Base-by-base conservation (phyloP, 2,797 vertebrate species). In the Numenius phaeopus region DNA sequence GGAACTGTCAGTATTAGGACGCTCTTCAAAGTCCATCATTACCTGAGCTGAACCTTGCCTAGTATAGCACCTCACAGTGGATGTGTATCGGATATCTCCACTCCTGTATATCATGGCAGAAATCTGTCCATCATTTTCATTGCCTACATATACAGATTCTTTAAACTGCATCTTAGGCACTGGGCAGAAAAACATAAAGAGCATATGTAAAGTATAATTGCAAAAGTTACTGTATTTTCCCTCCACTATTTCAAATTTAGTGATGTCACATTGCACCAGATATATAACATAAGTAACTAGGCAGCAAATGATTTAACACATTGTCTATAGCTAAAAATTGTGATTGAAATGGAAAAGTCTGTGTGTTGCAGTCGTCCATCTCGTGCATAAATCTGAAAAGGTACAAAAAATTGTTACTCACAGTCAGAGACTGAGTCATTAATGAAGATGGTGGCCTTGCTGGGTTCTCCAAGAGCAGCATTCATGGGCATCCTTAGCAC, bases 111-210 rank as follows among this genome's bases (percentile, higher is more conserved):
- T 98, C 59, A 96, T 46, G 2, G 98, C 98, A 15, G 96, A 94
- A 87, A 99, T 94, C 77, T 92, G 98, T 40, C 99, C 98, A 32
- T 99, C 98, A 16, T 98, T 98, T 97, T 99, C 99, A 96, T 98
- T 98, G 77, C 98, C 99, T 13, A 87, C 79, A 86, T 99, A 98
- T 8, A 98, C 30, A 10, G 98, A 78, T 65, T 99, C 98, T 81
- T 98, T 99, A 96, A 99, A 99, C 76, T 99, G 99, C 97, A 99
- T 98, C 97, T 98, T 99, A 13, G 99, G 99, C 90, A 99, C 99
- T 99, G 80, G 32, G 39, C 46, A 83, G 59, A 86, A 92, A 92
- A 94, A 42, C 44, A 52, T 5, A 46, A 70, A 89, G 47, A 62
- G 17, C 7, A 83, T 16, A 10, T 49, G 26, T 92, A 71, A 92